phyloP scores from a whole-genome alignment of 23 tunicate species.

The Trididemnum clinides region DNA sequence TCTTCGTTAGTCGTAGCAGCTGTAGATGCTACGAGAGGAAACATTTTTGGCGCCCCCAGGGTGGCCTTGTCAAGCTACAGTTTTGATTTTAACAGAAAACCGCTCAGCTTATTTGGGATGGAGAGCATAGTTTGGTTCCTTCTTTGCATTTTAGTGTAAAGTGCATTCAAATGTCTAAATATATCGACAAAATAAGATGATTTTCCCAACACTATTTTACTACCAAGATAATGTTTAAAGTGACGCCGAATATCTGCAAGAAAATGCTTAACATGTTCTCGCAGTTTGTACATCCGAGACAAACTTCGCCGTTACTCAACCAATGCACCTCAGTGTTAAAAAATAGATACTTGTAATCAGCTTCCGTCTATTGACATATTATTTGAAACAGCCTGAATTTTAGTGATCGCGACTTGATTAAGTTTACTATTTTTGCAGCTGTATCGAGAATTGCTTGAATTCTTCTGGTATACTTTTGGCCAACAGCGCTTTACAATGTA shows the following conservation, averaged over 20 bases:
- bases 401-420: neutral
- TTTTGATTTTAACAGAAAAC: neutral
- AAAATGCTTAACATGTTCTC: neutral
- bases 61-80: too few species aligned
- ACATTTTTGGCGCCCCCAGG: too few species aligned
- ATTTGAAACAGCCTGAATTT: neutral
- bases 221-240: neutral
- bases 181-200: neutral
- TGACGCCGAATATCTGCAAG: neutral
- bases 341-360: neutral
- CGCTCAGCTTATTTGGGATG: neutral
- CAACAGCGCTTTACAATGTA: constrained; percentile 10
- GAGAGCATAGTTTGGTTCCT: neutral
- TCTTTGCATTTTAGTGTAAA: constrained; percentile 6
- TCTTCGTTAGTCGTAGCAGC: too few species aligned
- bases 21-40: too few species aligned
- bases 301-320: neutral
- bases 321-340: neutral
- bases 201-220: neutral
- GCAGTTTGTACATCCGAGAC: neutral
- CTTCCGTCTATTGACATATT: constrained; percentile 10
- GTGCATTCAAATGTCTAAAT: neutral
- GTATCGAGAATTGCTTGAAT: neutral
- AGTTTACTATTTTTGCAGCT: neutral
- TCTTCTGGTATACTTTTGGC: constrained; percentile 25